Evolutionary conservation across 2,113 vertebrate genomes (phyloP).

Genomic region (Sinocyclocheilus maitianheensis): DNA sequence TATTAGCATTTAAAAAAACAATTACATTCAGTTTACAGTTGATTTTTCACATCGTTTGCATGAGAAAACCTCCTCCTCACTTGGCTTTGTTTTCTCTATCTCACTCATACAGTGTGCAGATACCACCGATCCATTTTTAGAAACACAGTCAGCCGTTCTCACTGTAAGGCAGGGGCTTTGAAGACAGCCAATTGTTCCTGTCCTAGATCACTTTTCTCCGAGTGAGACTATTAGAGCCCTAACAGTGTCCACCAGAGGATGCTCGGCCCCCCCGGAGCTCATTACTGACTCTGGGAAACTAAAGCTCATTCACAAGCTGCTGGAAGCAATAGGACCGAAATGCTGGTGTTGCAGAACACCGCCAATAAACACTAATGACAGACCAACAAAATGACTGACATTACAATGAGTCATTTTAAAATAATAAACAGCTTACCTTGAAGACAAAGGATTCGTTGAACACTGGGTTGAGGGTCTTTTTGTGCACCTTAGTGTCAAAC

Average conservation of each 20-base stretch:
- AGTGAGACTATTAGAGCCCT: background rate
- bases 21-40: background rate
- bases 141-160: background rate
- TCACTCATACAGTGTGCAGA: background rate
- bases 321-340: background rate
- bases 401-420: background rate
- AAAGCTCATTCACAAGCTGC: slow-evolving; percentile 40
- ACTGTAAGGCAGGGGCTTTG: slow-evolving; percentile 1
- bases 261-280: slow-evolving; percentile 60
- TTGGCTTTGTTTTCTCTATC: background rate
- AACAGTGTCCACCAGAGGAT: slow-evolving; percentile 31
- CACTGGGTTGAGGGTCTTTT: slow-evolving; percentile 95
- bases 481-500: slow-evolving; percentile 96
- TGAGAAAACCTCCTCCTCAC: background rate
- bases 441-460: slow-evolving; percentile 98
- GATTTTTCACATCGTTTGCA: background rate
- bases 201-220: slow-evolving; percentile 16
- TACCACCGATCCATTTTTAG: background rate
- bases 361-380: slow-evolving; percentile 8
- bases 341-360: slow-evolving; percentile 5
- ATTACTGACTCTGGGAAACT: slow-evolving; percentile 64
- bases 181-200: slow-evolving; percentile 22
- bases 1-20: background rate
- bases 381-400: background rate
- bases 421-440: slow-evolving; percentile 77